These are phyloP conservation scores for Pristionchus mayeri DNA, from an alignment of 2,888 invertebrate species.

Conservation along the genomic window DNA sequence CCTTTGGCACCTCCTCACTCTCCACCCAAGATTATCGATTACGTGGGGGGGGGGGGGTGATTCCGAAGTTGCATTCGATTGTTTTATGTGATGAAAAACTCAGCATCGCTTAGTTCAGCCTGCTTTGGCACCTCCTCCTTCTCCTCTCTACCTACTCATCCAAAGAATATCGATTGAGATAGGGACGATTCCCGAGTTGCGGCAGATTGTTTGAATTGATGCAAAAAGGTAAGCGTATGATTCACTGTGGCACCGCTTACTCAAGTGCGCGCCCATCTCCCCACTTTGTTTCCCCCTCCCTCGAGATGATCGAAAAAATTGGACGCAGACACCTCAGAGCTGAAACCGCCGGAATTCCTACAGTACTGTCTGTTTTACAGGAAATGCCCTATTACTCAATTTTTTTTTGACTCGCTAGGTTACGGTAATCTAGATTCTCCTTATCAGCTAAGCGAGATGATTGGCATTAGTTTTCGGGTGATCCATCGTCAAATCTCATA, in stretches of 20 bases:
- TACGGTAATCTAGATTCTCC: no score
- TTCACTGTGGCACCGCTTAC: background rate
- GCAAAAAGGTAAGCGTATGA: conserved; percentile 20
- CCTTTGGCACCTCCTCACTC: background rate
- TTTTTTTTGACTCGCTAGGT: no score
- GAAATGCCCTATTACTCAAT: no score
- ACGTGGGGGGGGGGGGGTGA: no score
- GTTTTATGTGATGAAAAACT: no score
- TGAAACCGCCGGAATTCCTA: no score
- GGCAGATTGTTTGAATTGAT: background rate
- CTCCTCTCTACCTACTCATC: background rate
- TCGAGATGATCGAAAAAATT: background rate
- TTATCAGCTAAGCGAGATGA: no score
- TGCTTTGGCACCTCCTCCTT: background rate
- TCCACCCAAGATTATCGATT: background rate
- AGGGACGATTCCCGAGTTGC: background rate
- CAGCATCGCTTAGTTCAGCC: conserved; percentile 7
- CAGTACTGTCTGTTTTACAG: no score
- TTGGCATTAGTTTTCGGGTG: no score
- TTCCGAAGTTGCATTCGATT: no score
- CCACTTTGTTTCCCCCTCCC: background rate
- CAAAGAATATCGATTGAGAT: background rate
- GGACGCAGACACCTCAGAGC: no score
- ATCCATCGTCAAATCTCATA: no score
- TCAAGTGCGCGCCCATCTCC: background rate